These are phyloP conservation scores for Hydriomena furcata DNA, from an alignment of 2,888 invertebrate species.

Conservation along the genomic window DNA sequence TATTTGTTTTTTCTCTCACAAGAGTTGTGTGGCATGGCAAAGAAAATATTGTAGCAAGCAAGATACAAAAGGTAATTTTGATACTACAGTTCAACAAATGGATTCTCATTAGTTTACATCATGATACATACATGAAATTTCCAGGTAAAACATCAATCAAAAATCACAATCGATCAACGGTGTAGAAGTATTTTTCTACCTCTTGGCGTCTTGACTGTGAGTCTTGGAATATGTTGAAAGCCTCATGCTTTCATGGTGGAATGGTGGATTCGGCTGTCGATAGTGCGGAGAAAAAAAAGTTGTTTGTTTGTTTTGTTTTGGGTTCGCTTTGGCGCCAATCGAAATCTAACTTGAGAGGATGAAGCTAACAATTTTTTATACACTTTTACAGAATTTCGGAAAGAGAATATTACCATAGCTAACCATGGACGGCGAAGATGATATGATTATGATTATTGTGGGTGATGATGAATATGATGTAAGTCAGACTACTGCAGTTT, in stretches of 20 bases:
- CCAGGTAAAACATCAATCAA: too few relatives aligned
- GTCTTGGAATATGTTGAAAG: too few relatives aligned
- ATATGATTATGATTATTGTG: slow-evolving; percentile 51
- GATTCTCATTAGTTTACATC: too few relatives aligned
- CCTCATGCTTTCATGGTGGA: slow-evolving; percentile 3
- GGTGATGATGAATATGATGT: slow-evolving; percentile 37
- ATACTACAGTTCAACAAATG: too few relatives aligned
- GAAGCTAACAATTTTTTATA: background rate
- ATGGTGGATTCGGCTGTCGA: slow-evolving; percentile 5
- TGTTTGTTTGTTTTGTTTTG: background rate
- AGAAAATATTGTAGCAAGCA: background rate
- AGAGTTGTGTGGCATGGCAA: background rate
- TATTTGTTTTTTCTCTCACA: background rate
- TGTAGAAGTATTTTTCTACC: too few relatives aligned
- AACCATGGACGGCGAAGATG: slow-evolving; percentile 48
- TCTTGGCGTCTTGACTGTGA: too few relatives aligned
- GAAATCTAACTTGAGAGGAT: background rate
- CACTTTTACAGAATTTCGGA: background rate
- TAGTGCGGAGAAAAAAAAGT: slow-evolving; percentile 2
- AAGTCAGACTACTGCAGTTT: slow-evolving; percentile 23
- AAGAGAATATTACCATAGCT: background rate
- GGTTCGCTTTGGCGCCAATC: slow-evolving; percentile 32
- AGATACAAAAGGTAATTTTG: too few relatives aligned
- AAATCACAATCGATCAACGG: too few relatives aligned
- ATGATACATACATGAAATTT: too few relatives aligned